Base-by-base conservation (phyloP, 2,888 invertebrate genomes). In the Eupithecia subumbrata region DNA sequence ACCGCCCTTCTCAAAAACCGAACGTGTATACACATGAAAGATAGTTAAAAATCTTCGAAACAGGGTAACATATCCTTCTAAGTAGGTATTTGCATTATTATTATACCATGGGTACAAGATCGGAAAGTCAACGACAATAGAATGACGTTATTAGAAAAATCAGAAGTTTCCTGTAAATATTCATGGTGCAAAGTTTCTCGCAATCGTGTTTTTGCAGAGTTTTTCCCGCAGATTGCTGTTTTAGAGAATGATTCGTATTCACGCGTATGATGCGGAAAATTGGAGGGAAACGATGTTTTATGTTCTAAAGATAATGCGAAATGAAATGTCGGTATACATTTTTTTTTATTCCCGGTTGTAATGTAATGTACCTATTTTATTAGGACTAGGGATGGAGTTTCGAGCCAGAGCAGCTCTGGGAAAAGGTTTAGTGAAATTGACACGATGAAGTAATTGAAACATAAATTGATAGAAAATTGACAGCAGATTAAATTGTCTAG, bases 171-270 rank as follows among this genome's bases (percentile, higher is more conserved):
- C 34, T 16, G 30, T 64, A 34, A 63, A 63, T 64, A 64, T 64
- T 64, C 64, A 64, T 64, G 34, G 34, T 11, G 64, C 2, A 64
- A 64, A 64, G 64, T 64, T 64, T 64, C 18, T 40, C 14, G 14
- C 30, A 18, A 18, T 1, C 67, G 67, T 12, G 34, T 67, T 40
- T 40, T 40, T n/a, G 67, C 37, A 5, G 40, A 67, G 5, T 64
- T 64, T 37, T 64, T 40, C 67, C 37, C 40, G n/a, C 67, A n/a
- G 40, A 67, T n/a, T 67, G 67, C 34, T 40, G 34, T 67, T 67
- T 67, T n/a, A 40, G 18, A 18, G 40, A 67, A 67, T 12, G 67
- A 40, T 80, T 69, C 69, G 77, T 79, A 83, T 77, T 82, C 67
- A 67, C 11, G 67, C 67, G 67, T 40, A n/a, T 40, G 67, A 40